Percentiles rank a stretch among this genome's conserved stretches.
phyloP scores from a whole-genome alignment of 2,888 invertebrate genomes.

The Liodrosophila aerea region DNA sequence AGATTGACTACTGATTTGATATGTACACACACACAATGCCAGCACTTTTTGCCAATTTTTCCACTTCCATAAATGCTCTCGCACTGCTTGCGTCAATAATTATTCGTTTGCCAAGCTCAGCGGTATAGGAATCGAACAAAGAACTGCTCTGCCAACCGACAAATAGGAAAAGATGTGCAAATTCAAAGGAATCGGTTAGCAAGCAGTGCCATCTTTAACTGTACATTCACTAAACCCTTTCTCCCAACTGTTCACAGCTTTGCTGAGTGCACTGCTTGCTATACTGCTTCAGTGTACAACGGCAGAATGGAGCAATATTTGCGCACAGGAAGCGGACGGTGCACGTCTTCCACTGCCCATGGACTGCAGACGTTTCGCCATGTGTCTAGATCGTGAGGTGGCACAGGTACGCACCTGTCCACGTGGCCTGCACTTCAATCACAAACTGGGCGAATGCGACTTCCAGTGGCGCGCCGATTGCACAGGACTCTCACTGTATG shows the following conservation, averaged over 20 bases:
- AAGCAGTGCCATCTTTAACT: no score
- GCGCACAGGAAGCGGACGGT: conserved; percentile 60
- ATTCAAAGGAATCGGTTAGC: conserved; percentile 32
- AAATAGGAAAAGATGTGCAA: conserved; percentile 24
- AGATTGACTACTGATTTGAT: conserved; percentile 62
- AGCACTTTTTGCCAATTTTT: conserved; percentile 14
- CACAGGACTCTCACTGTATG: conserved; percentile 30
- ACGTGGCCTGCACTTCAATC: conserved; percentile 64
- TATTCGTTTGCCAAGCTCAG: conserved; percentile 47
- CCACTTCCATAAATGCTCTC: conserved; percentile 50
- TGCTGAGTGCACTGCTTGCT: conserved; percentile 18
- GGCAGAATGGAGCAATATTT: conserved; percentile 43
- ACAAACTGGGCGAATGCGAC: conserved; percentile 62
- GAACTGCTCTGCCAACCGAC: conserved; percentile 20
- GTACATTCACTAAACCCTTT: not conserved
- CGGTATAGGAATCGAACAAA: conserved; percentile 25
- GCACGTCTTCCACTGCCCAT: conserved; percentile 50
- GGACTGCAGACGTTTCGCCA: conserved; percentile 65
- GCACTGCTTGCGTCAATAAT: conserved; percentile 10
- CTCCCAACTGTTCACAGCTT: conserved; percentile 7
- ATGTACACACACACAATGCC: not conserved
- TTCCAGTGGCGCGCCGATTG: conserved; percentile 64
- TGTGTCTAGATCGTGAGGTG: conserved; percentile 55
- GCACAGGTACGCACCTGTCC: conserved; percentile 58
- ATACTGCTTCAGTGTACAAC: conserved; percentile 9